Percentiles rank a stretch among this genome's conserved stretches.
Conservation (phyloP, 2,888 invertebrate genomes). For the Sarcophaga carnaria region DNA sequence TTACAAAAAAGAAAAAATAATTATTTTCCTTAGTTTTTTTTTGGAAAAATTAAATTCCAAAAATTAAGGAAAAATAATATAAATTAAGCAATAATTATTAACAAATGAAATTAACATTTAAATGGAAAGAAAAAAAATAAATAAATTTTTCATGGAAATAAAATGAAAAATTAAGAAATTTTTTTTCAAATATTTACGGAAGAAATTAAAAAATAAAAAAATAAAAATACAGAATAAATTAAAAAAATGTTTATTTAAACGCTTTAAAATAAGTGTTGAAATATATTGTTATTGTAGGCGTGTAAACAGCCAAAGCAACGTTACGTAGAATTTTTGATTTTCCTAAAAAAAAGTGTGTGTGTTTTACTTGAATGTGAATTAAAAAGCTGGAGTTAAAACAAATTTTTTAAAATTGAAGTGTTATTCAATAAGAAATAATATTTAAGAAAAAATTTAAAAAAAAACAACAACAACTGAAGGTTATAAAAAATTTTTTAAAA, state of each 20-base stretch:
- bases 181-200: too few species aligned
- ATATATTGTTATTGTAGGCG: background rate
- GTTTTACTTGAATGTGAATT: too few species aligned
- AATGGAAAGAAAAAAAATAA: background rate
- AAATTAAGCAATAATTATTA: background rate
- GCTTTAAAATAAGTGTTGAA: background rate
- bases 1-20: slow-evolving; percentile 12
- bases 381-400: too few species aligned
- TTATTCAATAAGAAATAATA: slow-evolving; percentile 11
- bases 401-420: too few species aligned
- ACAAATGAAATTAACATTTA: background rate
- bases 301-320: background rate
- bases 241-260: background rate
- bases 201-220: background rate
- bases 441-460: slow-evolving; percentile 16
- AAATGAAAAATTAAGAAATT: too few species aligned
- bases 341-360: too few species aligned
- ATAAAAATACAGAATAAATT: background rate
- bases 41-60: background rate
- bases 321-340: background rate
- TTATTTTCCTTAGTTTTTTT: background rate
- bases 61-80: background rate
- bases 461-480: background rate
- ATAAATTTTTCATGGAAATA: background rate
- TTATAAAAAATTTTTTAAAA: background rate